Percentiles rank a stretch among this genome's conserved stretches.
Evolutionary conservation across 2,797 vertebrate species (phyloP).

Genomic region (Dryobates pubescens): DNA sequence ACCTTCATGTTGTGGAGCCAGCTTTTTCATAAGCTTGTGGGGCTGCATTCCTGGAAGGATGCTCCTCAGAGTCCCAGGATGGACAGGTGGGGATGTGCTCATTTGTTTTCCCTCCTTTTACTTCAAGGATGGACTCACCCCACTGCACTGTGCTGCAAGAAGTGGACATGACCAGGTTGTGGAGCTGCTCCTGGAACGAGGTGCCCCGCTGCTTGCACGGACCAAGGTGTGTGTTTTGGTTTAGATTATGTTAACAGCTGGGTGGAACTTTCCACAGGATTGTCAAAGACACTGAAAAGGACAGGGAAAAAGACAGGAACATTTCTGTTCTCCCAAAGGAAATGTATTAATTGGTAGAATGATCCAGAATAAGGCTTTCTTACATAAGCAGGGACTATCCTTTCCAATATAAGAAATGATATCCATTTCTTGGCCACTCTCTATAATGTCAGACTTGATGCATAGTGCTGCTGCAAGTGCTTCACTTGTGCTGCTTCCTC

Average conservation of each 20-base stretch:
- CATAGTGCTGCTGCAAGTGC: neutral
- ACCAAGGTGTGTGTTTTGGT: conserved; percentile 86
- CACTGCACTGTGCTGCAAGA: conserved; percentile 94
- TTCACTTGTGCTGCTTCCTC: neutral
- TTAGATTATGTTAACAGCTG: neutral
- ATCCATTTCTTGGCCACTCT: neutral
- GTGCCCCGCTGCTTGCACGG: conserved; percentile 93
- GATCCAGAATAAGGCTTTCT: neutral
- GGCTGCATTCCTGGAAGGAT: neutral
- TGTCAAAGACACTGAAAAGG: neutral
- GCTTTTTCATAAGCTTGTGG: neutral
- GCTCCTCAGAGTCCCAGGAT: neutral
- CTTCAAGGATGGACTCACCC: conserved; percentile 94
- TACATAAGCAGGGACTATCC: neutral
- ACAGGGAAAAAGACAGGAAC: neutral
- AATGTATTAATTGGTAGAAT: neutral
- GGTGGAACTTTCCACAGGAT: neutral
- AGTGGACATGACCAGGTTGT: conserved; percentile 95
- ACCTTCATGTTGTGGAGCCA: neutral
- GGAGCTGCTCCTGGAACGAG: conserved; percentile 93
- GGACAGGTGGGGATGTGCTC: neutral
- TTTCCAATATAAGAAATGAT: neutral
- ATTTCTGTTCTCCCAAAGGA: neutral
- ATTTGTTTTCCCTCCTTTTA: conserved; percentile 12
- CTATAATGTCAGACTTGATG: neutral